phyloP scores from a whole-genome alignment of 2,113 vertebrate species.

The Clarias batrachus region DNA sequence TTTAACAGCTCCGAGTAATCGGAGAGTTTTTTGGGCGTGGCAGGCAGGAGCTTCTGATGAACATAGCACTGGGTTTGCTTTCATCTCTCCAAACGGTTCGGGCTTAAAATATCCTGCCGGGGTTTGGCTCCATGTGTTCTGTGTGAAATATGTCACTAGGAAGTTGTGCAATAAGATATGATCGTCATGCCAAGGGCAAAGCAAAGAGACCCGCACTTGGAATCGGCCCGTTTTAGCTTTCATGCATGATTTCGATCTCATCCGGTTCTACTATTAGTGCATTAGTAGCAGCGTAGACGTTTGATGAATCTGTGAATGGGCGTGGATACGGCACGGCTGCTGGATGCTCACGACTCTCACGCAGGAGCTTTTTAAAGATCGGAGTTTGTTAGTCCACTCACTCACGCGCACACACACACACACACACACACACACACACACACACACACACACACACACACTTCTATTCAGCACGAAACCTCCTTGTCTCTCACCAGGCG shows the following conservation, averaged over 20 bases:
- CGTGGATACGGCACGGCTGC: neutral
- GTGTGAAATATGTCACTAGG: conserved; percentile 51
- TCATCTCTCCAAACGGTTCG: conserved; percentile 53
- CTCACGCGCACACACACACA: neutral
- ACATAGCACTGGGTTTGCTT: conserved; percentile 56
- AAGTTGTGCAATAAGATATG: conserved; percentile 55
- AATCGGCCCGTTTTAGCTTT: conserved; percentile 9
- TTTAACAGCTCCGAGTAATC: conserved; percentile 42
- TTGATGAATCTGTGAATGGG: conserved; percentile 9
- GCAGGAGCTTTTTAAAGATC: conserved; percentile 5
- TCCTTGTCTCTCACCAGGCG: conserved; percentile 58
- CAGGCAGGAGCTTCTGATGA: conserved; percentile 48
- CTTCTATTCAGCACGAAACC: neutral
- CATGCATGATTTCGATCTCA: conserved; percentile 7
- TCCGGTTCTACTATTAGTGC: conserved; percentile 21
- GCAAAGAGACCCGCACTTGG: conserved; percentile 23
- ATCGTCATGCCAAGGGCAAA: conserved; percentile 22
- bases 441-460: neutral
- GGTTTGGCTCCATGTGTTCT: conserved; percentile 48
- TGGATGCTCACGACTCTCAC: neutral
- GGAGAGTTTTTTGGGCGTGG: conserved; percentile 53
- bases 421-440: neutral
- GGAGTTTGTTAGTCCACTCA: neutral
- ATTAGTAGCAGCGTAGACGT: neutral
- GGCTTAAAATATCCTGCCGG: conserved; percentile 53